Evolutionary conservation across 2,888 invertebrate genomes (phyloP).

Genomic region (Zhengitettix transpicula): DNA sequence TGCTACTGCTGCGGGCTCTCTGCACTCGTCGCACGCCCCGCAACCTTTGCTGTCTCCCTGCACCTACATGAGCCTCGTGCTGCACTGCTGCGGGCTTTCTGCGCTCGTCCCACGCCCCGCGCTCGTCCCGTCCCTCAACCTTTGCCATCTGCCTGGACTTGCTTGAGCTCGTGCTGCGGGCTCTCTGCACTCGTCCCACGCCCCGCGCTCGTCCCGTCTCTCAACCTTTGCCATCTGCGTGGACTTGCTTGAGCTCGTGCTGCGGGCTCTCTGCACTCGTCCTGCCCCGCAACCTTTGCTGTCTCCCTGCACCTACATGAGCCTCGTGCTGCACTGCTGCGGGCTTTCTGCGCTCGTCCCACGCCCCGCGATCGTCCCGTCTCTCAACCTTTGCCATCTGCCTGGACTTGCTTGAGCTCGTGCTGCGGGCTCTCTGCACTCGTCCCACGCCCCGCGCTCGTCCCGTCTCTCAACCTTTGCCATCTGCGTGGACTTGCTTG

Average conservation of each 20-base stretch:
- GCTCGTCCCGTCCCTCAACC: neutral
- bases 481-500: too few relatives aligned
- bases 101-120: neutral
- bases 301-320: too few relatives aligned
- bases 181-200: too few relatives aligned
- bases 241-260: neutral
- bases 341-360: neutral
- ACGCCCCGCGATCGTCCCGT: neutral
- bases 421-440: neutral
- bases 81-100: too few relatives aligned
- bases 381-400: neutral
- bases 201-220: neutral
- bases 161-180: too few relatives aligned
- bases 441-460: neutral
- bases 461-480: neutral
- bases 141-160: too few relatives aligned
- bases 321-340: too few relatives aligned
- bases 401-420: neutral
- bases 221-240: too few relatives aligned
- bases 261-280: neutral
- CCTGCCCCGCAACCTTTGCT: neutral
- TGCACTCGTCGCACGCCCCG: too few relatives aligned
- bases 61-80: too few relatives aligned
- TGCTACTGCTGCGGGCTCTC: too few relatives aligned
- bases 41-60: neutral